Evolutionary conservation across 2,888 invertebrate genomes (phyloP).

Genomic region (Drosophila nr. perissopoda): DNA sequence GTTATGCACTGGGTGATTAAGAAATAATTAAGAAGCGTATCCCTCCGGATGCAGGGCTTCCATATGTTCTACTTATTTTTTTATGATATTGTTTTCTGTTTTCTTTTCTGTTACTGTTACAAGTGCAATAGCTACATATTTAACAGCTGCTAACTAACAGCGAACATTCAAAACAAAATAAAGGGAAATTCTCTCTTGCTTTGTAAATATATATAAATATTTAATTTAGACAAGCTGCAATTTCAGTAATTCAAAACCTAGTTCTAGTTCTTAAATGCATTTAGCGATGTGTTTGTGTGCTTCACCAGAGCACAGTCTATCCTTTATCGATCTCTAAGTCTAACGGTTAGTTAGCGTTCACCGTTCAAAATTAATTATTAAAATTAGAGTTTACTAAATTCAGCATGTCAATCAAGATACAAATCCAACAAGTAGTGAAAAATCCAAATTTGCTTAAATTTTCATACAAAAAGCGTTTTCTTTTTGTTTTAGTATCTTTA

Average conservation of each 20-base stretch:
- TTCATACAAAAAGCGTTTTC: conserved; percentile 24
- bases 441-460: conserved; percentile 30
- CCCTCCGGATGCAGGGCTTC: not conserved
- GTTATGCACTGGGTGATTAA: not conserved
- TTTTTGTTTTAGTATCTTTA: conserved; percentile 54
- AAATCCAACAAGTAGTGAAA: conserved; percentile 47
- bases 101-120: conserved; percentile 34
- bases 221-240: conserved; percentile 25
- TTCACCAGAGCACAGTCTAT: conserved; percentile 18
- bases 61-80: not conserved
- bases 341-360: conserved; percentile 31
- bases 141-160: conserved; percentile 62
- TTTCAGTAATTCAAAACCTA: conserved; percentile 15
- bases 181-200: conserved; percentile 22
- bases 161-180: conserved; percentile 7
- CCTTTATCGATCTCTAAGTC: conserved; percentile 12
- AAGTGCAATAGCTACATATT: conserved; percentile 33
- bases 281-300: conserved; percentile 17
- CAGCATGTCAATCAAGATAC: conserved; percentile 57
- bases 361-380: conserved; percentile 22
- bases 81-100: conserved; percentile 39
- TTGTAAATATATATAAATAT: conserved; percentile 53
- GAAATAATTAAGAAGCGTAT: not conserved
- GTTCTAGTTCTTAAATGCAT: conserved; percentile 44
- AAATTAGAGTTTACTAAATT: conserved; percentile 19